phyloP scores from a whole-genome alignment of 35 echinoderm and acorn worm species.

The Chiridota heheva region DNA sequence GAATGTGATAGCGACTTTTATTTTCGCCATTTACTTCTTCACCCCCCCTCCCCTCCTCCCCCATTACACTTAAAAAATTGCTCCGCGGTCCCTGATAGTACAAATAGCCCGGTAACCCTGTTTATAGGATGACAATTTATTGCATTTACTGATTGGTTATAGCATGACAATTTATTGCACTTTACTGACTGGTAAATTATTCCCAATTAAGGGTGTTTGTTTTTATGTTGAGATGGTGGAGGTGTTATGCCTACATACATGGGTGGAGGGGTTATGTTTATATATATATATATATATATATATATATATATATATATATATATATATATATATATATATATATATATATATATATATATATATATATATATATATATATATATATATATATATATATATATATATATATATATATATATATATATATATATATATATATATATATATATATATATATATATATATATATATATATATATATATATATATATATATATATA shows the following conservation, averaged over 20 bases:
- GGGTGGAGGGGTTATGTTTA: not conserved
- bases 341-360: not conserved
- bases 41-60: too few relatives aligned
- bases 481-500: not conserved
- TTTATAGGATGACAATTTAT: too few relatives aligned
- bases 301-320: not conserved
- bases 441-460: constrained; percentile 7
- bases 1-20: too few relatives aligned
- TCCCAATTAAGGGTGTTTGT: not conserved
- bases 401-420: not conserved
- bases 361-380: not conserved
- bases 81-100: too few relatives aligned
- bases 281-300: not conserved
- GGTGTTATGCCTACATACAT: not conserved
- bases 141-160: too few relatives aligned
- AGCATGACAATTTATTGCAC: too few relatives aligned
- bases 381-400: not conserved
- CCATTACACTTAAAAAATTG: too few relatives aligned
- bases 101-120: too few relatives aligned
- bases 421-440: too few relatives aligned
- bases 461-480: constrained; percentile 3
- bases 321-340: not conserved
- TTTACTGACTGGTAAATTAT: not conserved
- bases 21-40: too few relatives aligned
- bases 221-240: not conserved